These are phyloP conservation scores for Ditula angustiorana DNA, from an alignment of 2,888 invertebrate species.

Conservation along the genomic window DNA sequence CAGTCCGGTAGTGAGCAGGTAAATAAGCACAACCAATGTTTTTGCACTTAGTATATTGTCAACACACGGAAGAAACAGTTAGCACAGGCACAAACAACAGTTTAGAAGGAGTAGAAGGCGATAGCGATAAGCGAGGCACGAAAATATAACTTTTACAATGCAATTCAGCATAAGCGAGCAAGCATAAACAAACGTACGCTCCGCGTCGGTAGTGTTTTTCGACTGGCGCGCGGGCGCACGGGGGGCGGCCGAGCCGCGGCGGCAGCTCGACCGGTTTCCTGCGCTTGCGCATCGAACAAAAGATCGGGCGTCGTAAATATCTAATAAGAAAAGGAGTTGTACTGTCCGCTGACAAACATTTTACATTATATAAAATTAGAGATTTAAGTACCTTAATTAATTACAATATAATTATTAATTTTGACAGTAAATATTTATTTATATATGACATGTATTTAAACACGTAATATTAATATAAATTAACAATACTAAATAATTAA, in stretches of 20 bases:
- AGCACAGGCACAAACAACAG: background rate
- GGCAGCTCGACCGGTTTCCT: background rate
- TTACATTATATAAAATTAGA: too few relatives aligned
- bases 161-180: background rate
- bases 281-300: background rate
- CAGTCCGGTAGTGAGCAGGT: background rate
- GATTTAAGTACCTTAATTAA: too few relatives aligned
- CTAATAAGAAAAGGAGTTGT: background rate
- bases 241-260: background rate
- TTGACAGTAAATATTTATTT: too few relatives aligned
- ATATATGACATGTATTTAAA: too few relatives aligned
- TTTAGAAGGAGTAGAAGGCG: background rate
- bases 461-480: too few relatives aligned
- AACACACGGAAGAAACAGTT: background rate
- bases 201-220: background rate
- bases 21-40: background rate
- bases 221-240: background rate
- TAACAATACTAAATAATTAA: too few relatives aligned
- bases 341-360: too few relatives aligned
- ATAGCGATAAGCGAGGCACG: background rate
- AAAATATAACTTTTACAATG: background rate
- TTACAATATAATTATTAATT: too few relatives aligned
- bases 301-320: background rate
- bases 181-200: background rate
- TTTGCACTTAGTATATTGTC: background rate